Conservation (phyloP, 1,140 invertebrate genomes). For the Calycopis cecrops region DNA sequence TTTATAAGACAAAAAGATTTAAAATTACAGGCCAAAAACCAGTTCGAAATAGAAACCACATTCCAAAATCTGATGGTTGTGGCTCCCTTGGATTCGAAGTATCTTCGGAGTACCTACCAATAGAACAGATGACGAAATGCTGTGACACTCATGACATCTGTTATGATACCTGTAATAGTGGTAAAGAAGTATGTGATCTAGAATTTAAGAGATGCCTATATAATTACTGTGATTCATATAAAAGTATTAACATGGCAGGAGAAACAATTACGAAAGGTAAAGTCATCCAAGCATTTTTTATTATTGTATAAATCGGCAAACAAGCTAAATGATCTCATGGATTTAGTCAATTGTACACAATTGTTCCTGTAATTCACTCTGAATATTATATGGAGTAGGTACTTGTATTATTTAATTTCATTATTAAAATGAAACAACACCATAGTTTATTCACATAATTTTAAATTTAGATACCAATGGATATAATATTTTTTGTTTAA, state of each 20-base stretch:
- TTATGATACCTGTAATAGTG: conserved; percentile 90
- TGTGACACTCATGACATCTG: conserved; percentile 92
- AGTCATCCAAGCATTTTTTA: too few species aligned
- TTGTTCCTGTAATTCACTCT: too few species aligned
- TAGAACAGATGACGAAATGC: conserved; percentile 87
- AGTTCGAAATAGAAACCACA: conserved; percentile 83
- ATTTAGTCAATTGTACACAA: too few species aligned
- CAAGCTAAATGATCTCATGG: too few species aligned
- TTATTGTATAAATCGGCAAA: too few species aligned
- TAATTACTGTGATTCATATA: conserved; percentile 85
- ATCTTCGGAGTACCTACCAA: conserved; percentile 83
- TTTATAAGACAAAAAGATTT: conserved; percentile 8
- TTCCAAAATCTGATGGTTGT: conserved; percentile 86
- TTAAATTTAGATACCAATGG: too few species aligned
- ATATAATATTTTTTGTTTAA: too few species aligned
- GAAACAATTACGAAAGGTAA: conserved; percentile 79
- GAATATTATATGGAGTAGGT: too few species aligned
- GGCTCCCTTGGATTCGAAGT: conserved; percentile 86
- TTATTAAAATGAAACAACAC: too few species aligned
- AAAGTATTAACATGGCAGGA: conserved; percentile 77
- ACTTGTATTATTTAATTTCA: too few species aligned
- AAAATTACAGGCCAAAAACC: conserved; percentile 77
- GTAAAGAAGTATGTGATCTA: conserved; percentile 91
- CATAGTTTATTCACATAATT: too few species aligned
- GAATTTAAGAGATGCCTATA: conserved; percentile 91